Conservation (phyloP, 2,888 invertebrate species). For the Rambutsinella grinnellia region DNA sequence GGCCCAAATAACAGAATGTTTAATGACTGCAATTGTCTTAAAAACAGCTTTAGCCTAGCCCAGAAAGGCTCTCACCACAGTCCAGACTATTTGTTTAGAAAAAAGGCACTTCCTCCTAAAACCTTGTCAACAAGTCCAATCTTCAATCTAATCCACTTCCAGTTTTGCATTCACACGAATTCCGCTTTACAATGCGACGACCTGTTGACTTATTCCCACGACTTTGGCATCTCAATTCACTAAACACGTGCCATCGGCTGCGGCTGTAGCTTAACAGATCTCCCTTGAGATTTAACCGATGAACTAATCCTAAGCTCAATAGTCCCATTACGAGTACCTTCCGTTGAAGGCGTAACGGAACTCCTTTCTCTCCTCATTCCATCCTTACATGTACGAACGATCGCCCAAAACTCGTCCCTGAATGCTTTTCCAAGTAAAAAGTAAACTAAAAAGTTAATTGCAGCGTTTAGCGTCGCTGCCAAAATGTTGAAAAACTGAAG, state of each 20-base stretch:
- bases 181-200: background rate
- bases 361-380: slow-evolving; percentile 12
- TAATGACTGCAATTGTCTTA: no score
- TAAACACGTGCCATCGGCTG: background rate
- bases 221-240: background rate
- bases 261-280: background rate
- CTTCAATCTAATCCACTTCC: no score
- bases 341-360: slow-evolving; percentile 24
- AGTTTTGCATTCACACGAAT: background rate
- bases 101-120: no score
- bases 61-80: no score
- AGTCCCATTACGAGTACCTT: slow-evolving; percentile 17
- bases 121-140: slow-evolving; percentile 9
- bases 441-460: slow-evolving; percentile 45
- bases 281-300: background rate
- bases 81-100: no score
- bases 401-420: slow-evolving; percentile 44
- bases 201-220: background rate
- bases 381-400: slow-evolving; percentile 29
- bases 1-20: no score
- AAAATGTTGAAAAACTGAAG: slow-evolving; percentile 40
- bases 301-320: slow-evolving; percentile 35
- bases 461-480: slow-evolving; percentile 38
- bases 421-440: slow-evolving; percentile 45
- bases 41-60: no score